Percentiles rank a stretch among this genome's conserved stretches.
Conservation (phyloP, 2,113 vertebrate genomes). For the Amblyornis subalaris region DNA sequence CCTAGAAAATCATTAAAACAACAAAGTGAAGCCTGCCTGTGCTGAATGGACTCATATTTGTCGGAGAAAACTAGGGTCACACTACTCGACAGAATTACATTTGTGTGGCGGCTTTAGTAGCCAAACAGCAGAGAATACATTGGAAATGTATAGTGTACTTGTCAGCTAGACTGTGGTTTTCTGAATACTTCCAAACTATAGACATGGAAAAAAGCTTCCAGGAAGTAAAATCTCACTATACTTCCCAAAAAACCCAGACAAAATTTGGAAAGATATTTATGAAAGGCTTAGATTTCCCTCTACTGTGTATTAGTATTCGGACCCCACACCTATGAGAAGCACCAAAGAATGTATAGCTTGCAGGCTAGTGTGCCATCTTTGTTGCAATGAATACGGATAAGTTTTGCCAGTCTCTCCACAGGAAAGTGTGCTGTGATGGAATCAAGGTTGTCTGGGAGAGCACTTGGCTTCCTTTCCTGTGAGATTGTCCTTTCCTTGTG, state of each 20-base stretch:
- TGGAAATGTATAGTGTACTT: not conserved
- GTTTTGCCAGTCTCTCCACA: not conserved
- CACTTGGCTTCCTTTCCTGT: not conserved
- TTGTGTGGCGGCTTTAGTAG: not conserved
- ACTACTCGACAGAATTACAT: not conserved
- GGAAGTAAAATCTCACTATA: not conserved
- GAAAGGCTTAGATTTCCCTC: not conserved
- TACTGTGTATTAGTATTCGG: not conserved
- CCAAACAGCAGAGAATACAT: not conserved
- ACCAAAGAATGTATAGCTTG: not conserved
- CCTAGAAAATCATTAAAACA: not conserved
- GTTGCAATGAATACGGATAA: not conserved
- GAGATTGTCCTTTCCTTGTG: not conserved
- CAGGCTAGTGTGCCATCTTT: not conserved
- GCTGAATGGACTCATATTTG: not conserved
- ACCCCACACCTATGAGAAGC: not conserved
- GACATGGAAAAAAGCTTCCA: slow-evolving; percentile 20
- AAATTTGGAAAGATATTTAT: not conserved
- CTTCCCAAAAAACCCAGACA: not conserved
- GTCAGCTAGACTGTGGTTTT: slow-evolving; percentile 21
- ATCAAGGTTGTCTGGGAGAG: not conserved
- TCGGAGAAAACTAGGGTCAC: not conserved
- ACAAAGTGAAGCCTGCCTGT: not conserved
- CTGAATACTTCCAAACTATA: not conserved
- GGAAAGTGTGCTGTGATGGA: not conserved